These are phyloP conservation scores for Trilocha varians DNA, from an alignment of 2,888 invertebrate species.

Conservation along the genomic window DNA sequence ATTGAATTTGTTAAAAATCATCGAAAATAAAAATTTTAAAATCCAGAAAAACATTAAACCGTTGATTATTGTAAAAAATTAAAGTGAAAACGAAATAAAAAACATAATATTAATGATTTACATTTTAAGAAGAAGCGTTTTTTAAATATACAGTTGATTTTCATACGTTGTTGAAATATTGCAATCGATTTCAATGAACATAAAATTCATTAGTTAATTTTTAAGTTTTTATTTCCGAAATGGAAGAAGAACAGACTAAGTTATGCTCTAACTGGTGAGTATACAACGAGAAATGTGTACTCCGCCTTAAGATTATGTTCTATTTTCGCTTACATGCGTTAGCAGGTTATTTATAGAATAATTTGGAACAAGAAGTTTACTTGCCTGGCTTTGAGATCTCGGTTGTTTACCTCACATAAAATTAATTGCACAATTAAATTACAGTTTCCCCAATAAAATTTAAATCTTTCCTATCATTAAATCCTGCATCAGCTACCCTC, in stretches of 20 bases:
- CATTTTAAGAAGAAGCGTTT: too few species aligned
- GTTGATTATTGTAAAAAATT: too few species aligned
- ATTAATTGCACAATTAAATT: constrained; percentile 9
- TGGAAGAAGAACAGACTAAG: constrained; percentile 57
- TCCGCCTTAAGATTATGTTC: constrained; percentile 49
- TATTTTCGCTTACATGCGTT: constrained; percentile 56
- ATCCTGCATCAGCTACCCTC: not conserved
- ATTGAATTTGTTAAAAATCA: too few species aligned
- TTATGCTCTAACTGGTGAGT: constrained; percentile 70
- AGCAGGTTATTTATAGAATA: constrained; percentile 57
- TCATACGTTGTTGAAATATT: too few species aligned
- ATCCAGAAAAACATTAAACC: too few species aligned
- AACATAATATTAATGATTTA: too few species aligned
- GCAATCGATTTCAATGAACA: too few species aligned
- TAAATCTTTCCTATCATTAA: not conserved
- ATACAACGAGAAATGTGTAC: constrained; percentile 20
- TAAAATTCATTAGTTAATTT: too few species aligned
- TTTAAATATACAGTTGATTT: too few species aligned
- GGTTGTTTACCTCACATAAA: constrained; percentile 47
- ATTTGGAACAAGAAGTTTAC: constrained; percentile 52
- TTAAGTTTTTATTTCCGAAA: constrained; percentile 15
- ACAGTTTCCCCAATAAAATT: constrained; percentile 1
- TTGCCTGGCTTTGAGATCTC: constrained; percentile 29
- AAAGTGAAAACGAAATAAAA: too few species aligned
- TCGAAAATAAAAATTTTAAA: too few species aligned